These are phyloP conservation scores for Holothuria glaberrima DNA, from an alignment of 35 echinoderm and acorn worm species.

Conservation along the genomic window DNA sequence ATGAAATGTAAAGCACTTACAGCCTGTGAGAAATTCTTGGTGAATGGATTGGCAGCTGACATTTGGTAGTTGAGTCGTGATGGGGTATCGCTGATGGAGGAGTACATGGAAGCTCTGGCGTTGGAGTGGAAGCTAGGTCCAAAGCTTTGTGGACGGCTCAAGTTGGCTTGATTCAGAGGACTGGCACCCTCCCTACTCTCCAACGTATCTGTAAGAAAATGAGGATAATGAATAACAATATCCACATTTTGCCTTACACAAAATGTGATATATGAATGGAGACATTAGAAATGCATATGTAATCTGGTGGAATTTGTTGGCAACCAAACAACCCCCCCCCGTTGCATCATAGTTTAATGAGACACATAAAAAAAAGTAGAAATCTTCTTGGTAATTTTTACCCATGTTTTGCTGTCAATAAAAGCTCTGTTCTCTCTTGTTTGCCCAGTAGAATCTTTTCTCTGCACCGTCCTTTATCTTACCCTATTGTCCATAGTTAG, in stretches of 20 bases:
- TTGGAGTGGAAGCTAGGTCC: conserved; percentile 76
- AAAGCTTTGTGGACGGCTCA: conserved; percentile 90
- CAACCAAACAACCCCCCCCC: no score
- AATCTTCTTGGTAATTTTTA: no score
- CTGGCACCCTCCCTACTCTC: conserved; percentile 78
- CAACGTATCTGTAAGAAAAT: conserved; percentile 73
- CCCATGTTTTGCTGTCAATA: no score
- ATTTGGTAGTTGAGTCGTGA: conserved; percentile 88
- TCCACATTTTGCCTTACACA: background rate
- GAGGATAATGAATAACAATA: background rate
- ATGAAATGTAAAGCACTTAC: background rate
- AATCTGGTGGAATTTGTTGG: background rate
- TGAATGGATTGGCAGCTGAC: conserved; percentile 90
- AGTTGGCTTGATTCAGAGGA: conserved; percentile 70
- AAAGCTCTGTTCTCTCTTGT: no score
- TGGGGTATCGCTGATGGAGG: conserved; percentile 84
- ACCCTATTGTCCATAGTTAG: no score
- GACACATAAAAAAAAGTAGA: no score
- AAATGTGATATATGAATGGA: background rate
- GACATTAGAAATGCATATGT: background rate
- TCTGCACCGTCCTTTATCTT: no score
- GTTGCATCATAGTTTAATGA: no score
- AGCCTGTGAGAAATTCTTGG: conserved; percentile 66
- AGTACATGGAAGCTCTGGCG: conserved; percentile 77
- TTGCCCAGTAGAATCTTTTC: no score